A percentile compares a stretch with the other conserved stretches of the same genome.
Conservation (phyloP, 2,113 vertebrate genomes). For the Hydrolagus affinis region DNA sequence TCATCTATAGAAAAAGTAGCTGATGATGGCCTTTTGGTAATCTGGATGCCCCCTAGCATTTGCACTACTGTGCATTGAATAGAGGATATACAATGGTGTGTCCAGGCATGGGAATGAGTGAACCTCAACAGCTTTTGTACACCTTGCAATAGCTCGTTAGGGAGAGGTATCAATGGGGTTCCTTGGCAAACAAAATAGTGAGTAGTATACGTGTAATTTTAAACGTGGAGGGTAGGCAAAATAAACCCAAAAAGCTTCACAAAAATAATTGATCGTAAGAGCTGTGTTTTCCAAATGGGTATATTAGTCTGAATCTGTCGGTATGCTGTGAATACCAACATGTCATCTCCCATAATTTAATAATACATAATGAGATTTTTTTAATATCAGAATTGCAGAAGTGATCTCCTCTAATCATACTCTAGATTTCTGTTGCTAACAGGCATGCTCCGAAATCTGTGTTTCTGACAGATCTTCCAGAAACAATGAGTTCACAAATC, state of each 20-base stretch:
- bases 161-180: background rate
- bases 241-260: background rate
- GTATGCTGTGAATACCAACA: background rate
- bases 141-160: background rate
- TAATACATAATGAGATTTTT: conserved; percentile 9
- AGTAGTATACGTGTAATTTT: background rate
- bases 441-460: too few relatives aligned
- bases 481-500: background rate
- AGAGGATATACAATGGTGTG: background rate
- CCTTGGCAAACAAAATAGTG: background rate
- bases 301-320: background rate
- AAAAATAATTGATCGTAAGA: background rate
- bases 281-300: background rate
- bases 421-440: background rate
- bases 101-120: background rate
- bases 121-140: background rate
- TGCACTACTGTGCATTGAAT: background rate
- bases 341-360: background rate
- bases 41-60: background rate
- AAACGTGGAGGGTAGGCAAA: background rate
- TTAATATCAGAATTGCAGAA: background rate
- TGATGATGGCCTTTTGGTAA: background rate
- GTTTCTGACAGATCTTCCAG: background rate
- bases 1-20: background rate
- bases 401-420: background rate